These are phyloP conservation scores for Cheiracanthium punctorium DNA, from an alignment of 2,888 invertebrate species.

Conservation along the genomic window DNA sequence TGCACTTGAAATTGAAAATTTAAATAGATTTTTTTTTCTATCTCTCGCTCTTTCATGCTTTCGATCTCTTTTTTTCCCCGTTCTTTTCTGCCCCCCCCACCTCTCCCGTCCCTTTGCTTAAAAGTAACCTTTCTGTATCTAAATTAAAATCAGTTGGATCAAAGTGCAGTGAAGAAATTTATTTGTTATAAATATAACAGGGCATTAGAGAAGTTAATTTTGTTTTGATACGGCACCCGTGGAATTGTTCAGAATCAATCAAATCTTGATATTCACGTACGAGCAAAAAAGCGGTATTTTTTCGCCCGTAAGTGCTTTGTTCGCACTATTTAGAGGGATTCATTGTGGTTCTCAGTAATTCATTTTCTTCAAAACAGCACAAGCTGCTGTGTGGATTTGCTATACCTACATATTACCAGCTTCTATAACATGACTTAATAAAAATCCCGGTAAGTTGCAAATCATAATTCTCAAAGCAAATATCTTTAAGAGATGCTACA, in stretches of 20 bases:
- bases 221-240: constrained; percentile 11
- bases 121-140: background rate
- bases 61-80: background rate
- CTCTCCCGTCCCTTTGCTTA: no score
- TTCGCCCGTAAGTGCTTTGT: constrained; percentile 3
- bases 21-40: constrained; percentile 57
- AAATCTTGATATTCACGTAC: no score
- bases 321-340: background rate
- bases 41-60: background rate
- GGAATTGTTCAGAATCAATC: background rate
- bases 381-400: no score
- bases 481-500: no score
- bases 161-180: constrained; percentile 12
- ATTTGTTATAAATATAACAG: constrained; percentile 50
- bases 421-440: no score
- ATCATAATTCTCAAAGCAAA: no score
- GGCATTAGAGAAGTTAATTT: background rate
- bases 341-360: no score
- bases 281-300: constrained; percentile 24
- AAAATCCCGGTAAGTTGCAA: no score
- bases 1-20: constrained; percentile 67
- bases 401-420: no score
- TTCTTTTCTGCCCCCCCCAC: background rate
- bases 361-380: no score
- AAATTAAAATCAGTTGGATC: constrained; percentile 48